Percentiles rank a stretch among this genome's conserved stretches.
Conservation (phyloP, 2,888 invertebrate species). For the Pammene aurita region DNA sequence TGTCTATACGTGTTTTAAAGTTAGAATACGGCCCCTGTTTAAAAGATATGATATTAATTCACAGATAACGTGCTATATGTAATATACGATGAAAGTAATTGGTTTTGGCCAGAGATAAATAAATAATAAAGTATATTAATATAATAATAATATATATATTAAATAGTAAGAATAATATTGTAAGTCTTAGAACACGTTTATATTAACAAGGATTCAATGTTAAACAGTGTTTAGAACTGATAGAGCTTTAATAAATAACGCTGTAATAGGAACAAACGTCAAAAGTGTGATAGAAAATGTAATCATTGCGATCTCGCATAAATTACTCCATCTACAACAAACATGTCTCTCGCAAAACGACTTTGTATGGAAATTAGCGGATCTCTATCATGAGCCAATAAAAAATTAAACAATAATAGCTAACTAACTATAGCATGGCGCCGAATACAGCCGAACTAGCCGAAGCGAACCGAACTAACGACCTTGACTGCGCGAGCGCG, state of each 20-base stretch:
- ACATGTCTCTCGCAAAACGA: not conserved
- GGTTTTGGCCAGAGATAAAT: not conserved
- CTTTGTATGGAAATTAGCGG: not conserved
- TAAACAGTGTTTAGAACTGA: too few relatives aligned
- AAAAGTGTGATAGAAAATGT: too few relatives aligned
- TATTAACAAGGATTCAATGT: too few relatives aligned
- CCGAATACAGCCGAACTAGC: constrained; percentile 18
- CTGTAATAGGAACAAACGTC: too few relatives aligned
- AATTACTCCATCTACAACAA: not conserved
- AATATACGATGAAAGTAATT: not conserved
- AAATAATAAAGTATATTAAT: too few relatives aligned
- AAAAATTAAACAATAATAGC: constrained; percentile 20
- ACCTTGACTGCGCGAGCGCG: constrained; percentile 35
- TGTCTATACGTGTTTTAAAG: too few relatives aligned
- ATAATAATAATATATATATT: too few relatives aligned
- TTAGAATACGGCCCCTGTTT: too few relatives aligned
- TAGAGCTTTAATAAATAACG: too few relatives aligned
- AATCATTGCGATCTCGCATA: not conserved
- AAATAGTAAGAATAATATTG: too few relatives aligned
- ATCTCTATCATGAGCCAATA: not conserved
- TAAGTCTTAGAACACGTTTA: too few relatives aligned
- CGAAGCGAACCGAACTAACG: constrained; percentile 30
- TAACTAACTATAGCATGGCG: not conserved
- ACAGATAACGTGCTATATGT: not conserved
- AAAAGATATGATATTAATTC: not conserved